Base-by-base conservation (phyloP, 1,140 invertebrate genomes). In the Andrena cerasifolii region DNA sequence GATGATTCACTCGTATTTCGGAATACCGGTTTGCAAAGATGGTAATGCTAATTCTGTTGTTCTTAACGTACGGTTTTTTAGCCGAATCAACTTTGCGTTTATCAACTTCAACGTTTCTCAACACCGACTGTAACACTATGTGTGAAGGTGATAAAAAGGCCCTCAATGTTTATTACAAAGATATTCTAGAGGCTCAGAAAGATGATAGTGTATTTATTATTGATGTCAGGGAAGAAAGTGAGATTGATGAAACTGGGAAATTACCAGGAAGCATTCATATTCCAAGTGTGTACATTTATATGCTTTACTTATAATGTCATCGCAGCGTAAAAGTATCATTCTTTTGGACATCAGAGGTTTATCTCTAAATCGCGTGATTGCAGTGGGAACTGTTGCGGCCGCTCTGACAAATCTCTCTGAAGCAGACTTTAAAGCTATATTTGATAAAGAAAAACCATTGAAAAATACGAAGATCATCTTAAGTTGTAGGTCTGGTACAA, bases 191-290 rank as follows among this genome's bases (percentile, higher is more conserved):
- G 26, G 89, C 88, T 14, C 90, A 92, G 73, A 89, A 93, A 62
- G 78, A 92, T 59, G 36, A 86, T 6, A 85, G 76, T 12, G 33
- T 89, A 75, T 79, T 93, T 10, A 93, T 96, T 8, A 94, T 96
- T 78, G 95, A 96, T 91, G 95, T 96, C 0, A 93, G 95, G 28
- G 95, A 96, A 83, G 94, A 94, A 2, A 88, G 93, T 51, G 95
- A 96, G 90, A 91, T 96, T 1, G 86, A 93, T 68, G 93, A 94
- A 80, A 95, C 94, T 62, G 95, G 95, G 5, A 93, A 93, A 88
- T 94, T 96, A 65, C 95, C 95, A 47, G 93, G 94, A 21, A 95
- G 94, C 82, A 95, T 96, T 78, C 95, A 96, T 84, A 95, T 96
- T 85, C 95, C 95, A 82, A 93, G 95, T 94, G 94, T 90, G 89